phyloP scores from a whole-genome alignment of 1,140 invertebrate species.

The Branchinecta lindahli region DNA sequence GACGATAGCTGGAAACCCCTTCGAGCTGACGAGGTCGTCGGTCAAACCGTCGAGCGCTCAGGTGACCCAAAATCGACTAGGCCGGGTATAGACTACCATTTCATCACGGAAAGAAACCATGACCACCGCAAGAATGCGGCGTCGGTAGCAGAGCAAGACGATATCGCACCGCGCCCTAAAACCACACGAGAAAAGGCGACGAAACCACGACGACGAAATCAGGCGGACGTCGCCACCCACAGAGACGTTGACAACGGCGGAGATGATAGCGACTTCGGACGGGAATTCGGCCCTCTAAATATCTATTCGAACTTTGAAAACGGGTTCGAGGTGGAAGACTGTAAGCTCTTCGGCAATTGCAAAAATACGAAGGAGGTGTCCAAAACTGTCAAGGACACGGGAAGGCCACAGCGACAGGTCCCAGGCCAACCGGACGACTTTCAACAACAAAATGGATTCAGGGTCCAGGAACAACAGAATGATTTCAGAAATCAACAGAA shows the following conservation, averaged over 20 bases:
- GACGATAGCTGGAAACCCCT: too few species aligned
- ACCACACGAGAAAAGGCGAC: not conserved
- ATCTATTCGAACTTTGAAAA: constrained; percentile 8
- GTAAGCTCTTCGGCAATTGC: not conserved
- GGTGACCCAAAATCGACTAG: too few species aligned
- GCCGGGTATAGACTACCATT: too few species aligned
- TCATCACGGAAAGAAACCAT: too few species aligned
- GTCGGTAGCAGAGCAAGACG: too few species aligned
- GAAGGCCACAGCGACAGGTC: not conserved
- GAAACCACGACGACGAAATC: not conserved
- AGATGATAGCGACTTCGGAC: not conserved
- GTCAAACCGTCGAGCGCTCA: too few species aligned
- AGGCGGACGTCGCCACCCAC: not conserved
- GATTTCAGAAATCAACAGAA: not conserved
- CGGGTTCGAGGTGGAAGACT: not conserved
- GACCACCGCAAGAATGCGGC: too few species aligned
- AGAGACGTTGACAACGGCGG: not conserved
- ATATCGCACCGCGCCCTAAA: too few species aligned
- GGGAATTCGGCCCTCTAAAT: not conserved
- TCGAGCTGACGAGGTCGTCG: too few species aligned
- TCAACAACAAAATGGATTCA: not conserved
- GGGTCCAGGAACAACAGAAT: not conserved
- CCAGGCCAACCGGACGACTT: not conserved
- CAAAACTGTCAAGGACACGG: not conserved
- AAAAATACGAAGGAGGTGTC: not conserved